These are phyloP conservation scores for Forpus xanthops DNA, from an alignment of 2,797 vertebrate genomes.

Conservation along the genomic window DNA sequence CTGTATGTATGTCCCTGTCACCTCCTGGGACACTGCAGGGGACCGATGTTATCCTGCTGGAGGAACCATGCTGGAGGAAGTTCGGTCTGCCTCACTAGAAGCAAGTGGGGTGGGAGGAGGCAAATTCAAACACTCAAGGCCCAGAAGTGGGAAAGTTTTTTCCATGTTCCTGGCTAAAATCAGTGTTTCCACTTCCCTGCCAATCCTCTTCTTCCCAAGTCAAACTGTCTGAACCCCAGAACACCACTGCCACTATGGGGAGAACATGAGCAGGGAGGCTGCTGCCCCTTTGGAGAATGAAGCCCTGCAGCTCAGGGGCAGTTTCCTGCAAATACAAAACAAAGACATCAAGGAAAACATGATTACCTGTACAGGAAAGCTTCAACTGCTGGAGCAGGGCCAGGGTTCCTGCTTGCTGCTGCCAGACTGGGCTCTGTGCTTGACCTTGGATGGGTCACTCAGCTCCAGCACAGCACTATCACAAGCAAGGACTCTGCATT, in stretches of 20 bases:
- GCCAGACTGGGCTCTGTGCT: not conserved
- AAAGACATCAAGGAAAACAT: not conserved
- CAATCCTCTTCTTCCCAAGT: not conserved
- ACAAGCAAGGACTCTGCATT: not conserved
- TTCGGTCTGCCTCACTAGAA: not conserved
- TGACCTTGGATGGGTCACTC: not conserved
- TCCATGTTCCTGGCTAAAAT: not conserved
- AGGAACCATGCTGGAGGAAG: not conserved
- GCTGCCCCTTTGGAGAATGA: not conserved
- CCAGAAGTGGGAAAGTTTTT: not conserved
- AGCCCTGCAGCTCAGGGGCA: not conserved
- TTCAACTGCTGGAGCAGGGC: not conserved
- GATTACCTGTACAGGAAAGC: not conserved
- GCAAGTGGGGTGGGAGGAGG: not conserved
- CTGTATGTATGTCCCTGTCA: not conserved
- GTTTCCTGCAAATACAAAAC: not conserved
- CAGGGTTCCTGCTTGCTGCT: not conserved
- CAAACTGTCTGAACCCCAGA: not conserved
- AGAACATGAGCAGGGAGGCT: not conserved
- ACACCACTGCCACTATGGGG: accelerated
- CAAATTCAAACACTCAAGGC: not conserved
- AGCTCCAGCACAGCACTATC: not conserved
- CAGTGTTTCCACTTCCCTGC: not conserved
- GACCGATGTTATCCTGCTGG: not conserved
- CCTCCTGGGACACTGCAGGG: not conserved